Percentiles rank a stretch among this genome's conserved stretches.
phyloP scores from a whole-genome alignment of 2,113 vertebrate genomes.

The Charina bottae region DNA sequence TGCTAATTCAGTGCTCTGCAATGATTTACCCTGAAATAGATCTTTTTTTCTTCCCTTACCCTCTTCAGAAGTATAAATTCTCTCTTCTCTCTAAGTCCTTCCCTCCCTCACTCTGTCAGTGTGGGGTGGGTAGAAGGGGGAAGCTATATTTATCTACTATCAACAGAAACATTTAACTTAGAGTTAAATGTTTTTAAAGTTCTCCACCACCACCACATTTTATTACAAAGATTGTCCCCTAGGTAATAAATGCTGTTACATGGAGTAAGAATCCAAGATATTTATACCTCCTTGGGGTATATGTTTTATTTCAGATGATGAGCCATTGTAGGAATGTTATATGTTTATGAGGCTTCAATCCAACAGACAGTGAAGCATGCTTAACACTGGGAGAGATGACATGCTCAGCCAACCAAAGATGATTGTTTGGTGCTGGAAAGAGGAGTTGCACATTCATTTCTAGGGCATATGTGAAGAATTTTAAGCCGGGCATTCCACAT shows the following conservation, averaged over 20 bases:
- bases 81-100: neutral
- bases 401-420: neutral
- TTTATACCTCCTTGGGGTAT: neutral
- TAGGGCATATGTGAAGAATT: neutral
- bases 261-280: neutral
- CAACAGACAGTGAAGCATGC: neutral
- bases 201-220: neutral
- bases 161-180: neutral
- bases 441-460: neutral
- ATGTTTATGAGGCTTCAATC: neutral
- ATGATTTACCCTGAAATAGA: conserved; percentile 15
- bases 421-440: neutral
- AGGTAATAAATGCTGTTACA: neutral
- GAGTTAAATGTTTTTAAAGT: neutral
- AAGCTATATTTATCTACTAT: neutral
- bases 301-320: neutral
- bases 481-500: neutral
- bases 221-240: neutral
- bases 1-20: conserved; percentile 13
- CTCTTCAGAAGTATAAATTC: neutral
- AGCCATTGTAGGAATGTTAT: neutral
- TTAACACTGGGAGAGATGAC: neutral
- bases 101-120: neutral
- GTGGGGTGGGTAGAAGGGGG: neutral
- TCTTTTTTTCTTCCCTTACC: neutral